These are phyloP conservation scores for Lydus trimaculatus DNA, from an alignment of 2,888 invertebrate species.

Conservation along the genomic window DNA sequence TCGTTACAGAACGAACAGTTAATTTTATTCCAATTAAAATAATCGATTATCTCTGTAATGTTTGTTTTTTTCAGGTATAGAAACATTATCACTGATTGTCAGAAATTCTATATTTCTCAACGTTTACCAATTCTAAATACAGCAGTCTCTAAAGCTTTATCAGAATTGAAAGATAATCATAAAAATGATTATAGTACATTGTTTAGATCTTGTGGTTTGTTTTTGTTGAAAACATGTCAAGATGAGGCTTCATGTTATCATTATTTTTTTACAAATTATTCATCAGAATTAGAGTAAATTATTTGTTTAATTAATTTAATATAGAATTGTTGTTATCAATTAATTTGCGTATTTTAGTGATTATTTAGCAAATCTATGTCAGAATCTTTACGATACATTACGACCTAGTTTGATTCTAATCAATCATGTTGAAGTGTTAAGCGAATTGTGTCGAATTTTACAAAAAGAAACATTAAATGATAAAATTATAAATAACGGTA, in stretches of 20 bases:
- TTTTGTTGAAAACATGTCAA: slow-evolving; percentile 91
- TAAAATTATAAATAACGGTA: slow-evolving; percentile 80
- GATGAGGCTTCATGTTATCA: slow-evolving; percentile 93
- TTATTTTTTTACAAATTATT: slow-evolving; percentile 83
- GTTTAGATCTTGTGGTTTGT: slow-evolving; percentile 86
- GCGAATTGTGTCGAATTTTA: slow-evolving; percentile 94
- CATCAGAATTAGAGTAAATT: slow-evolving; percentile 70
- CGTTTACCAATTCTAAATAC: slow-evolving; percentile 72
- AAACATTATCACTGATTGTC: slow-evolving; percentile 77
- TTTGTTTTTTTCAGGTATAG: slow-evolving; percentile 62
- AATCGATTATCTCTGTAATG: background rate
- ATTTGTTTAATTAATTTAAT: background rate
- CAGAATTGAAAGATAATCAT: slow-evolving; percentile 69
- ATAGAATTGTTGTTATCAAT: slow-evolving; percentile 12
- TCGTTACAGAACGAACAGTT: slow-evolving; percentile 77
- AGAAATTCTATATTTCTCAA: slow-evolving; percentile 82
- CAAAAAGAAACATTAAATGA: slow-evolving; percentile 92
- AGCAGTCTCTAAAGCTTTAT: slow-evolving; percentile 74
- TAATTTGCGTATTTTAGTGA: slow-evolving; percentile 62
- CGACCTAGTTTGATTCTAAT: slow-evolving; percentile 95
- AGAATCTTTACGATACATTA: slow-evolving; percentile 88
- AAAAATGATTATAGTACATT: slow-evolving; percentile 82
- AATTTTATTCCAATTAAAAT: slow-evolving; percentile 52
- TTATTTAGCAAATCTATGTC: slow-evolving; percentile 86
- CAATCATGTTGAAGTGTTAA: slow-evolving; percentile 95